Evolutionary conservation across 2,113 vertebrate species (phyloP).

Genomic region (Psophia crepitans): DNA sequence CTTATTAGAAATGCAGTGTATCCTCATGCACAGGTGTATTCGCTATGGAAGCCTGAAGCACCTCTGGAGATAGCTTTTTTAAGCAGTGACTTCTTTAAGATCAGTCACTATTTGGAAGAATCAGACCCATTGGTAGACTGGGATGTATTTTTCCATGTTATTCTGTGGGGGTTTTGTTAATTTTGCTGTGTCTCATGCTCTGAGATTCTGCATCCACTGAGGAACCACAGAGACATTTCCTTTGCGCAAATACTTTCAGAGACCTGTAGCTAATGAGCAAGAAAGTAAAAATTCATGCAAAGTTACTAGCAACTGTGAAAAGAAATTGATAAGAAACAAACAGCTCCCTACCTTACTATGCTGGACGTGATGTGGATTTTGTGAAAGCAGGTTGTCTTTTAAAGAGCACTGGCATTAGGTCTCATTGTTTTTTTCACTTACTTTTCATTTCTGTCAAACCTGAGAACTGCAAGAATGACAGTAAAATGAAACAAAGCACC

Average conservation of each 20-base stretch:
- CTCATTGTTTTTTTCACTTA: not conserved
- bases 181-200: not conserved
- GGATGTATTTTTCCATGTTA: not conserved
- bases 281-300: not conserved
- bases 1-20: not conserved
- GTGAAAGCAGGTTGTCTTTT: not conserved
- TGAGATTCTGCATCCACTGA: not conserved
- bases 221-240: not conserved
- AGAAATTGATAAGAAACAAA: not conserved
- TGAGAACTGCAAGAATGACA: not conserved
- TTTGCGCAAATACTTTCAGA: not conserved
- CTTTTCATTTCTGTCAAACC: not conserved
- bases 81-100: not conserved
- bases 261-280: not conserved
- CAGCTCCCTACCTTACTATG: not conserved
- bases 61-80: not conserved
- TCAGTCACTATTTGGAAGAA: not conserved
- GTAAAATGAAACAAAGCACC: not conserved
- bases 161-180: not conserved
- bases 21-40: not conserved
- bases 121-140: not conserved
- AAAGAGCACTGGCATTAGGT: not conserved
- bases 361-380: not conserved
- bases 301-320: not conserved
- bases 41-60: not conserved